Evolutionary conservation across 2,797 vertebrate genomes (phyloP).

Genomic region (Enteromius afrohamiltoni): DNA sequence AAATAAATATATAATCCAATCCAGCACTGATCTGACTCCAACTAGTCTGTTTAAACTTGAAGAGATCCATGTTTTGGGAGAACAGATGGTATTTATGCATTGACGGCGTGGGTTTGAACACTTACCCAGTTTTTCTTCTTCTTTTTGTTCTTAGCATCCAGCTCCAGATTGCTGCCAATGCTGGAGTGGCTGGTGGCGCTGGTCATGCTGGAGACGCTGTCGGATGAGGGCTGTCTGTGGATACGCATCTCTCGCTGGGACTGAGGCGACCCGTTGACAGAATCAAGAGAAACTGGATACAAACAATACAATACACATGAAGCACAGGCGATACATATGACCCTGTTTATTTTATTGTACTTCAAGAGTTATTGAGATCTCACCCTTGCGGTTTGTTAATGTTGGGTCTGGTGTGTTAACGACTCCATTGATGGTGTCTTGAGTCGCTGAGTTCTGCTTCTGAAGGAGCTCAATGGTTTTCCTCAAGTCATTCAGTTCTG

Average conservation of each 20-base stretch:
- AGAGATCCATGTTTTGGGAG: not conserved
- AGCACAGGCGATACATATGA: not conserved
- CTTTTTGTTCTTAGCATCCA: slow-evolving; percentile 85
- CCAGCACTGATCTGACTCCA: not conserved
- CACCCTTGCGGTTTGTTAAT: slow-evolving; percentile 79
- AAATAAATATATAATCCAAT: not conserved
- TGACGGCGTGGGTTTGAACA: not conserved
- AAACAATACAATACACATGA: not conserved
- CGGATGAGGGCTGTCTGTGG: slow-evolving; percentile 84
- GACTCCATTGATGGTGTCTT: slow-evolving; percentile 85
- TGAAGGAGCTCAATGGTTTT: slow-evolving; percentile 87
- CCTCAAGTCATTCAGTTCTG: slow-evolving; percentile 85
- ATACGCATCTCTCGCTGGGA: slow-evolving; percentile 80
- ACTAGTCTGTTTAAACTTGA: not conserved
- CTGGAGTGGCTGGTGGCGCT: slow-evolving; percentile 88
- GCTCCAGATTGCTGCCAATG: slow-evolving; percentile 75
- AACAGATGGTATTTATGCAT: not conserved
- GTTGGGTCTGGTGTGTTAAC: slow-evolving; percentile 83
- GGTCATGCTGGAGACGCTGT: slow-evolving; percentile 88
- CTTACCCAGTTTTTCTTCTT: slow-evolving; percentile 91
- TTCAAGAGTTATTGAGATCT: not conserved
- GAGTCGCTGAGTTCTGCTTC: slow-evolving; percentile 85
- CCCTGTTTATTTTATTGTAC: not conserved
- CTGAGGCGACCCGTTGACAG: slow-evolving; percentile 37
- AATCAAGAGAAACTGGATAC: slow-evolving; percentile 41